Evolutionary conservation across 92 coral and sea anemone species (phyloP).

Genomic region (Metridium senile): DNA sequence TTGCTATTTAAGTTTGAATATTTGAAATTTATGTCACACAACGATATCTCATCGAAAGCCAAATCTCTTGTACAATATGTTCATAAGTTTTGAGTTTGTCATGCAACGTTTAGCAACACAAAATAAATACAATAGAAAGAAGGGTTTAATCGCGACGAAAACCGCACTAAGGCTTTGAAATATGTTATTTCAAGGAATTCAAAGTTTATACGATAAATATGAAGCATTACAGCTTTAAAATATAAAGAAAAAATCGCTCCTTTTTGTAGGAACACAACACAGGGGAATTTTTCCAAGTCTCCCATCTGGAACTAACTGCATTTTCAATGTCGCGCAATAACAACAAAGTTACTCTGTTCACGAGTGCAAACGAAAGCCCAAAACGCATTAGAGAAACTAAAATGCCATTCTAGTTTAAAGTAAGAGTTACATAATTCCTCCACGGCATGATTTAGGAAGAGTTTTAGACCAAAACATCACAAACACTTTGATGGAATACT

Average conservation of each 20-base stretch:
- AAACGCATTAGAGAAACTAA: constrained; percentile 2
- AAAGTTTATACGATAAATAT: background rate
- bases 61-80: background rate
- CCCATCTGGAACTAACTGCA: constrained; percentile 24
- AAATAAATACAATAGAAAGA: constrained; percentile 1
- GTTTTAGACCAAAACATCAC: constrained; percentile 31
- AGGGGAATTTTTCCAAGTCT: constrained; percentile 28
- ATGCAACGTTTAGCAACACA: constrained; percentile 34
- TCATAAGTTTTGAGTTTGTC: too few relatives aligned
- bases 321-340: background rate
- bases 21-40: constrained; percentile 34
- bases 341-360: background rate
- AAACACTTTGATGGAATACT: constrained; percentile 62
- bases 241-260: background rate
- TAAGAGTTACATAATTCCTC: background rate
- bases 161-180: background rate
- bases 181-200: background rate
- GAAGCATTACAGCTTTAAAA: background rate
- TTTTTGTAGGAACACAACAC: background rate
- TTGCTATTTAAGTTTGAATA: background rate
- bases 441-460: constrained; percentile 17
- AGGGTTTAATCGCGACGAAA: background rate
- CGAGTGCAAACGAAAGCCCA: background rate
- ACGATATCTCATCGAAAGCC: constrained; percentile 9
- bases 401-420: background rate